A percentile compares a stretch with the other conserved stretches of the same genome.
Evolutionary conservation across 2,888 invertebrate genomes (phyloP).

Genomic region (Pedicia rivosa): DNA sequence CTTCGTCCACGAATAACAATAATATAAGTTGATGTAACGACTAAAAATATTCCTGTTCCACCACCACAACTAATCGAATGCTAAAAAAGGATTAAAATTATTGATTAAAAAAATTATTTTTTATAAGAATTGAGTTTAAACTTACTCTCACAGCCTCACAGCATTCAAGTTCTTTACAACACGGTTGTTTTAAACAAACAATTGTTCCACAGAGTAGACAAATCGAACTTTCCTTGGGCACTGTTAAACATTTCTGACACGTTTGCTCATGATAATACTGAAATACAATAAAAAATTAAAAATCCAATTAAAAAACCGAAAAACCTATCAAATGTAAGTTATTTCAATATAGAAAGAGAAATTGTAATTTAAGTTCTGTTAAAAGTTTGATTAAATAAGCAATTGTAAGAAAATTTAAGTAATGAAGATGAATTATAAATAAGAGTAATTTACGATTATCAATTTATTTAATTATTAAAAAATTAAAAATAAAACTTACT

Average conservation of each 20-base stretch:
- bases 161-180: slow-evolving; percentile 68
- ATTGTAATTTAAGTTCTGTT: no score
- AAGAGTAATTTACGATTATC: no score
- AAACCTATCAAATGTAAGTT: no score
- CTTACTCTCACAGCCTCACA: slow-evolving; percentile 70
- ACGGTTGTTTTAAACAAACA: slow-evolving; percentile 78
- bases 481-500: slow-evolving; percentile 27
- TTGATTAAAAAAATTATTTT: slow-evolving; percentile 4
- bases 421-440: not conserved
- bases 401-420: not conserved
- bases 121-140: slow-evolving; percentile 7
- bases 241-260: slow-evolving; percentile 75
- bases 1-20: slow-evolving; percentile 85
- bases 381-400: no score
- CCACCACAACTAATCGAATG: slow-evolving; percentile 91
- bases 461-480: not conserved
- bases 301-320: not conserved
- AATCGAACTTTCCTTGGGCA: slow-evolving; percentile 81
- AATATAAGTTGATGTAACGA: slow-evolving; percentile 88
- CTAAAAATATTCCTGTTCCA: slow-evolving; percentile 87
- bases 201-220: slow-evolving; percentile 87
- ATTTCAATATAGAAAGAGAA: no score
- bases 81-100: slow-evolving; percentile 29
- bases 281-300: slow-evolving; percentile 12
- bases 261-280: slow-evolving; percentile 82